Base-by-base conservation (phyloP, 2,797 vertebrate genomes). In the Gallinago nigripennis region DNA sequence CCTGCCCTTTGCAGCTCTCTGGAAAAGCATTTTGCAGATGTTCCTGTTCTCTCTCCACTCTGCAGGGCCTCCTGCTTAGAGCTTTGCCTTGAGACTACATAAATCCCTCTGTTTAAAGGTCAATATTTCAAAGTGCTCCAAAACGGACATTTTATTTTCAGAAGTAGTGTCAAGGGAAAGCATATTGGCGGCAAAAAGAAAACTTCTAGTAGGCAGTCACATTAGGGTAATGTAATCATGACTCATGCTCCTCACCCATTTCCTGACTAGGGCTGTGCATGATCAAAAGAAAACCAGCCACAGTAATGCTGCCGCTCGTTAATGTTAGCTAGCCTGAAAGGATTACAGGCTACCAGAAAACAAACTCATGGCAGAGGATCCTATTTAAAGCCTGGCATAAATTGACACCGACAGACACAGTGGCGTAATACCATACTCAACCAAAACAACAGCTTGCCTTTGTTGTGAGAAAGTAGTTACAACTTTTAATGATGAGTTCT, bases 161-260 rank as follows among this genome's bases (percentile, higher is more conserved):
- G 76, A 92, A 96, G 63, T 7, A 94, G 33, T 23, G 68, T 94
- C 91, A 76, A 90, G 80, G 82, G 90, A 94, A 90, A 77, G 63
- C 8, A 0, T 31, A 86, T 4, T 94, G 87, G 88, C 15, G 1
- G 90, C 85, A 90, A 82, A 85, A 94, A 80, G 80, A 77, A 94
- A 92, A 86, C 86, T 94, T 90, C 45, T 82, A 86, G 82, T 86
- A 92, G 91, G 92, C 88, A 92, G 91, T 53, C 86, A 53, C 80
- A 86, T 94, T 73, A 93, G 86, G 68, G 81, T 92, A 96, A 96
- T 90, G 88, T 80, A 92, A 93, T 94, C 85, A 86, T 96, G 95
- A 97, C 77, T 97, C 95, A 94, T 2, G 31, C 86, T 96, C 88
- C 95, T 97, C 94, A 90, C 95, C 92, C 94, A 94, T 94, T 96